Percentiles rank a stretch among this genome's conserved stretches.
Conservation (phyloP, 2,113 vertebrate species). For the Zootoca vivipara region DNA sequence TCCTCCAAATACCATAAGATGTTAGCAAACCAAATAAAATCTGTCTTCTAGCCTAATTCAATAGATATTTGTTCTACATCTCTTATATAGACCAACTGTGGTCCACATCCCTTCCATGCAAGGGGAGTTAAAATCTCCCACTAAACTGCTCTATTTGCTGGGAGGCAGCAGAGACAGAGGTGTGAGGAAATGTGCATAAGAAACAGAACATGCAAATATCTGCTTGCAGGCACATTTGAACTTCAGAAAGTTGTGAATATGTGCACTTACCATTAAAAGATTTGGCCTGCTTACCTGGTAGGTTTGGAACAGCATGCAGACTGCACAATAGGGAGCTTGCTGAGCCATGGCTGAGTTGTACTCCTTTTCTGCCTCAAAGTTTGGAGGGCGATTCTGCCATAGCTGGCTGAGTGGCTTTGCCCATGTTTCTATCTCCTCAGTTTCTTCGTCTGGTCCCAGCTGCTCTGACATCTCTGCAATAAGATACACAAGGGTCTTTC, state of each 20-base stretch:
- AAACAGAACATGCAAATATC: background rate
- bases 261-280: background rate
- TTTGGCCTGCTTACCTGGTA: conserved; percentile 81
- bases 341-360: conserved; percentile 89
- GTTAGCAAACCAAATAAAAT: background rate
- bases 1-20: background rate
- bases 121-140: background rate
- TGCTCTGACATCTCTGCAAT: conserved; percentile 84
- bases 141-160: background rate
- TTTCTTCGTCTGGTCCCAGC: conserved; percentile 82
- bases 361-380: conserved; percentile 88
- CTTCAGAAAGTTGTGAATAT: background rate
- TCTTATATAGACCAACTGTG: background rate
- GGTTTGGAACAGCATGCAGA: conserved; percentile 92
- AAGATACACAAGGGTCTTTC: background rate
- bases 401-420: conserved; percentile 88
- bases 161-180: background rate
- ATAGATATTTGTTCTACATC: background rate
- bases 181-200: background rate
- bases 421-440: conserved; percentile 90
- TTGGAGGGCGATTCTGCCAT: conserved; percentile 89
- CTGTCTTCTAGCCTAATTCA: background rate
- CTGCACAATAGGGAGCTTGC: conserved; percentile 88
- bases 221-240: background rate
- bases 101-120: background rate